A percentile compares a stretch with the other conserved stretches of the same genome.
phyloP scores from a whole-genome alignment of 2,797 vertebrate species.

The Pristis pectinata region DNA sequence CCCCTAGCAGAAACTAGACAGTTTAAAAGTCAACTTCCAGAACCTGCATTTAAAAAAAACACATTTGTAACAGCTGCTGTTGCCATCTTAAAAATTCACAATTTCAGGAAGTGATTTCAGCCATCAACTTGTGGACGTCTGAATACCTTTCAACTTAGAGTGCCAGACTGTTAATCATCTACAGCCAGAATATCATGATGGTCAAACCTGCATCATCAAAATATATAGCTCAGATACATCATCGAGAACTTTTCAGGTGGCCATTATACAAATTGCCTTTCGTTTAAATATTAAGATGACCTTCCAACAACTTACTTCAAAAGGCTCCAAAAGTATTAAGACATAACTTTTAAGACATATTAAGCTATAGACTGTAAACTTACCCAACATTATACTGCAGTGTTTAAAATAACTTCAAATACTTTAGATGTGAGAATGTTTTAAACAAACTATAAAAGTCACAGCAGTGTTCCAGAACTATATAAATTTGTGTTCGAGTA shows the following conservation, averaged over 20 bases:
- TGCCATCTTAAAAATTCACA: conserved; percentile 27
- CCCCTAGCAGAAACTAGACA: neutral
- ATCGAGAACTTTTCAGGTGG: neutral
- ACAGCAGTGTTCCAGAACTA: neutral
- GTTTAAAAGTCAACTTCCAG: neutral
- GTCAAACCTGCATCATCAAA: neutral
- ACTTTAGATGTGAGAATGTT: too few species aligned
- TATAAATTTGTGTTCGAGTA: neutral
- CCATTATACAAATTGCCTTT: neutral
- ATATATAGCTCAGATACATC: neutral
- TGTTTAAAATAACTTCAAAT: neutral
- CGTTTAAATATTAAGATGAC: neutral
- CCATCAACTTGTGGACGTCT: conserved; percentile 25
- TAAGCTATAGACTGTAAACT: neutral
- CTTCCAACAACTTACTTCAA: neutral
- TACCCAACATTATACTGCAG: neutral
- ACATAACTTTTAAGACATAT: too few species aligned
- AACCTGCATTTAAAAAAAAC: conserved; percentile 1
- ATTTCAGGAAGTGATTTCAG: conserved; percentile 34
- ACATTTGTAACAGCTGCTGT: conserved; percentile 24
- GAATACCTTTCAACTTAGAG: conserved; percentile 27
- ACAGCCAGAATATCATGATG: neutral
- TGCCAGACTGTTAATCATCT: neutral
- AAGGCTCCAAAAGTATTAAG: neutral
- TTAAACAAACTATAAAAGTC: neutral